Evolutionary conservation across 1,140 invertebrate genomes (phyloP).

Genomic region (Lepidostoma basale): DNA sequence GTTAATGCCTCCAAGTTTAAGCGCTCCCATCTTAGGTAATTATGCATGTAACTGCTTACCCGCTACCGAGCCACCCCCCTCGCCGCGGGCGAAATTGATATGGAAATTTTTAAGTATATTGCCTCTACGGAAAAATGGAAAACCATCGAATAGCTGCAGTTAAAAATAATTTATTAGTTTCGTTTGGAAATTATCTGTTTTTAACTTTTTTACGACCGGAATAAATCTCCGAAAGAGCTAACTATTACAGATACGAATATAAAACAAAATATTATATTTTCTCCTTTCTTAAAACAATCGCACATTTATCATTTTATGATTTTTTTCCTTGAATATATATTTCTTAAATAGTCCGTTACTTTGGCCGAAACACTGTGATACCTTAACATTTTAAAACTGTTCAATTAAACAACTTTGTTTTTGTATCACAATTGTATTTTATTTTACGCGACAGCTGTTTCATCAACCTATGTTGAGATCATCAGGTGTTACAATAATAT

Average conservation of each 20-base stretch:
- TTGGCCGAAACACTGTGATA: too few species aligned
- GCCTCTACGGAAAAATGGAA: conserved; percentile 6
- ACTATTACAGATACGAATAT: conserved; percentile 1
- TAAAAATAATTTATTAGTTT: conserved; percentile 26
- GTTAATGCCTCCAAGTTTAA: conserved; percentile 35
- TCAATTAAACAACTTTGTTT: too few species aligned
- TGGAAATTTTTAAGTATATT: conserved; percentile 19
- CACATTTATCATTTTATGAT: too few species aligned
- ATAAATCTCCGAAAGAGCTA: conserved; percentile 4
- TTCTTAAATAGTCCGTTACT: too few species aligned
- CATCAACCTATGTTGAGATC: too few species aligned
- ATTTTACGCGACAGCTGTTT: too few species aligned
- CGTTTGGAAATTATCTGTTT: conserved; percentile 17
- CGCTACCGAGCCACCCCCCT: conserved; percentile 23
- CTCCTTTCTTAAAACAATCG: too few species aligned
- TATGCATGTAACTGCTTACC: conserved; percentile 44
- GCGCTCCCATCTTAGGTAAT: conserved; percentile 41
- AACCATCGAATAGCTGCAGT: conserved; percentile 22
- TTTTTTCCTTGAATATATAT: too few species aligned
- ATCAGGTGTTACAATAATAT: too few species aligned
- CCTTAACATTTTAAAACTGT: too few species aligned
- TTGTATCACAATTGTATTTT: too few species aligned
- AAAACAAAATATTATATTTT: too few species aligned
- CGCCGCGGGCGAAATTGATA: conserved; percentile 22
- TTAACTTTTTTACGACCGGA: conserved; percentile 13